These are phyloP conservation scores for Ophthalmolycus amberensis DNA, from an alignment of 2,113 vertebrate species.

Conservation along the genomic window DNA sequence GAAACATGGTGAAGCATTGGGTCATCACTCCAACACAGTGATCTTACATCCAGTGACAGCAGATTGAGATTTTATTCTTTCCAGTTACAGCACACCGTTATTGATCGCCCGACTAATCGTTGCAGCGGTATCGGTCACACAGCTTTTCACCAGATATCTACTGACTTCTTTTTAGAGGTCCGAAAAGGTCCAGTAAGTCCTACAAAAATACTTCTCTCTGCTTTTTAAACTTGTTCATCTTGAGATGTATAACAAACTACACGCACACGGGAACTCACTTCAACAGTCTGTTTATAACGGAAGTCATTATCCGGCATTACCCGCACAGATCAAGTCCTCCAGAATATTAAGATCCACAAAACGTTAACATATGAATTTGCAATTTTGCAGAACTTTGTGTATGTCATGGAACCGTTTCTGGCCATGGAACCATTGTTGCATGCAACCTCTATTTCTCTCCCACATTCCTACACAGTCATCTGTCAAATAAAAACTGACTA, in stretches of 20 bases:
- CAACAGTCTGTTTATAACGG: no score
- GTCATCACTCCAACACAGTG: no score
- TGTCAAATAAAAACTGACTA: not conserved
- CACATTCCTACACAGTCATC: no score
- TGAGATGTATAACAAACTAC: no score
- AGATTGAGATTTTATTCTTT: not conserved
- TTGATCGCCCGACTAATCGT: not conserved
- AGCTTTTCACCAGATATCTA: no score
- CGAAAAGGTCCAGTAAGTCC: not conserved
- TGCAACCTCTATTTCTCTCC: no score
- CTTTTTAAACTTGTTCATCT: not conserved
- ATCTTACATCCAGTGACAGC: not conserved
- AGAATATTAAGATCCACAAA: not conserved
- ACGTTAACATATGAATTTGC: not conserved
- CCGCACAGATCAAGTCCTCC: fast-evolving
- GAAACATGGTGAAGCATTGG: no score
- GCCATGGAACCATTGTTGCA: no score
- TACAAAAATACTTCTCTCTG: not conserved
- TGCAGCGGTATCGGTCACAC: no score
- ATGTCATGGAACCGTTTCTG: no score
- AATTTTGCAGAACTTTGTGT: not conserved
- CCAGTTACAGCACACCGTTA: not conserved
- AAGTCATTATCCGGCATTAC: no score
- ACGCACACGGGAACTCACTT: no score
- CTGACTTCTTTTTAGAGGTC: not conserved